Conservation (phyloP, 1,140 invertebrate species). For the Bombus breviceps region DNA sequence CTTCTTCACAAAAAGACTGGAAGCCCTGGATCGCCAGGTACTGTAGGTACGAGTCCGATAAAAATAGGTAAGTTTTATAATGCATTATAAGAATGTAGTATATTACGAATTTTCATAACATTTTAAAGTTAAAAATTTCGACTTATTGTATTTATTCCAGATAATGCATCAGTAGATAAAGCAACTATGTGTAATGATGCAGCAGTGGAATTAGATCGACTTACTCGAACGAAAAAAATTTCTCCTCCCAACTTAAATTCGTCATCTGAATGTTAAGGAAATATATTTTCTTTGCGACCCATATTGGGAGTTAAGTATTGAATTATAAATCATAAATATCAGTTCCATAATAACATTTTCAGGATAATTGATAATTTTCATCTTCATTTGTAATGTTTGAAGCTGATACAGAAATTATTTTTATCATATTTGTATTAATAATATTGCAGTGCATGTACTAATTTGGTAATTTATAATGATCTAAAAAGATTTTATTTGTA, state of each 20-base stretch:
- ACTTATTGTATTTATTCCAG: constrained; percentile 72
- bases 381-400: neutral
- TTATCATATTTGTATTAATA: neutral
- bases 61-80: constrained; percentile 72
- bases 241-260: constrained; percentile 78
- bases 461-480: neutral
- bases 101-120: neutral
- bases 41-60: constrained; percentile 75
- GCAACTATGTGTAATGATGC: constrained; percentile 92
- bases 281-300: constrained; percentile 44
- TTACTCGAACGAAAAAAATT: constrained; percentile 89
- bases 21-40: constrained; percentile 80
- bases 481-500: neutral
- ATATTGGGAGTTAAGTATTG: neutral
- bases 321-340: neutral
- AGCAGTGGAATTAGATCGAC: constrained; percentile 94
- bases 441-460: neutral
- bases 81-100: neutral
- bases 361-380: constrained; percentile 8
- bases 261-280: constrained; percentile 76
- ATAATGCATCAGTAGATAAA: constrained; percentile 83
- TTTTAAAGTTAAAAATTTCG: neutral
- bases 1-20: constrained; percentile 96
- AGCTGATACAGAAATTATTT: neutral
- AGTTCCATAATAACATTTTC: neutral